Evolutionary conservation across 1,140 invertebrate species (phyloP).

Genomic region (Brachionus calyciflorus): DNA sequence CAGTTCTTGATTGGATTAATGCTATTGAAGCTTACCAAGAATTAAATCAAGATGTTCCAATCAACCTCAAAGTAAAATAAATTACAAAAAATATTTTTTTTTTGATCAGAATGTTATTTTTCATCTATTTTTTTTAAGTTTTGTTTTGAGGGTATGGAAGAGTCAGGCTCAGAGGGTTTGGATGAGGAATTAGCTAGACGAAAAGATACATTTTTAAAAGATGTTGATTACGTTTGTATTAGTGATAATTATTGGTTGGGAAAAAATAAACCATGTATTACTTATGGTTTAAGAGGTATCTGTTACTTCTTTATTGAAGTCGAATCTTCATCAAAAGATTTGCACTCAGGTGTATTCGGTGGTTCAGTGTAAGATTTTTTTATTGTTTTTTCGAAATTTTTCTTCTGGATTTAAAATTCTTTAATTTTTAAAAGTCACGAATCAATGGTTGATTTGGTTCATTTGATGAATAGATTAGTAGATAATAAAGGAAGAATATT

Average conservation of each 20-base stretch:
- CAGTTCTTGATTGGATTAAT: slow-evolving; percentile 83
- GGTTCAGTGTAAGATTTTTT: slow-evolving; percentile 66
- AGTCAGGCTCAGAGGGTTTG: slow-evolving; percentile 88
- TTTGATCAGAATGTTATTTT: no score
- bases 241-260: slow-evolving; percentile 99
- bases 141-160: slow-evolving; percentile 97
- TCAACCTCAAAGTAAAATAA: no score
- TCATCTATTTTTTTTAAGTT: slow-evolving; percentile 86
- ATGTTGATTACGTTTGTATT: slow-evolving; percentile 91
- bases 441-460: slow-evolving; percentile 58
- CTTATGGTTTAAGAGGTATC: slow-evolving; percentile 87
- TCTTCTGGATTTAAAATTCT: not conserved
- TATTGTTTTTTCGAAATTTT: not conserved
- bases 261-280: slow-evolving; percentile 90
- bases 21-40: slow-evolving; percentile 82
- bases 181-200: slow-evolving; percentile 73
- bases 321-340: slow-evolving; percentile 80
- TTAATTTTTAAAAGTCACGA: slow-evolving; percentile 53
- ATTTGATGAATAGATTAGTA: slow-evolving; percentile 53
- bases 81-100: slow-evolving; percentile 69
- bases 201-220: slow-evolving; percentile 50
- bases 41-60: slow-evolving; percentile 68
- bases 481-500: slow-evolving; percentile 56
- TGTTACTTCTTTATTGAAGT: slow-evolving; percentile 88
- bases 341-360: slow-evolving; percentile 92